phyloP scores from a whole-genome alignment of 2,797 vertebrate species.

The Percopsis omiscomaycus region DNA sequence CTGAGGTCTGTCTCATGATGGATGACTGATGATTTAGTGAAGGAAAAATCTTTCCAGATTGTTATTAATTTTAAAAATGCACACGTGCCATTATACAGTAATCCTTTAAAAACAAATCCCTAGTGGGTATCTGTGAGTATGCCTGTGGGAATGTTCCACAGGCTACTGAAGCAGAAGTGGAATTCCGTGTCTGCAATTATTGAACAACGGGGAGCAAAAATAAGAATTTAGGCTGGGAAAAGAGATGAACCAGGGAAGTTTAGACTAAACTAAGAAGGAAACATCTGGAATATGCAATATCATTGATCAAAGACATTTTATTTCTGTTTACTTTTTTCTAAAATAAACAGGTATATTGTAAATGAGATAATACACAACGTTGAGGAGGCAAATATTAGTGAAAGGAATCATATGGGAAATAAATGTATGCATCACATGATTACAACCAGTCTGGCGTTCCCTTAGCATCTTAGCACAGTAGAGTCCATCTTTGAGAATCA shows the following conservation, averaged over 20 bases:
- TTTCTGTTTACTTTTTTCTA: constrained; percentile 78
- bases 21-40: no score
- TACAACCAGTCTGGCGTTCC: constrained; percentile 56
- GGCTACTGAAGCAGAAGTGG: constrained; percentile 72
- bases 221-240: constrained; percentile 54
- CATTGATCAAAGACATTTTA: constrained; percentile 30
- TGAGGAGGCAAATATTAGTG: constrained; percentile 72
- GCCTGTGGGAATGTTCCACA: constrained; percentile 53
- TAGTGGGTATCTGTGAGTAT: constrained; percentile 33
- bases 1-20: no score
- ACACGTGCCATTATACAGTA: constrained; percentile 1
- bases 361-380: constrained; percentile 74
- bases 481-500: constrained; percentile 61
- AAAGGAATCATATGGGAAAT: constrained; percentile 67
- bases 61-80: not conserved
- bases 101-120: not conserved
- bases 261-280: constrained; percentile 53
- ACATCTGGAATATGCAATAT: constrained; percentile 39
- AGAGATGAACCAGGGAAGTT: constrained; percentile 11
- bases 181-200: constrained; percentile 74
- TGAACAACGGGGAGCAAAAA: constrained; percentile 70
- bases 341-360: constrained; percentile 73
- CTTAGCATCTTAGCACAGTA: constrained; percentile 69
- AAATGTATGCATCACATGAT: constrained; percentile 59
- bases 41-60: no score